Conservation (phyloP, 2,888 invertebrate genomes). For the Drosophila tripunctata region DNA sequence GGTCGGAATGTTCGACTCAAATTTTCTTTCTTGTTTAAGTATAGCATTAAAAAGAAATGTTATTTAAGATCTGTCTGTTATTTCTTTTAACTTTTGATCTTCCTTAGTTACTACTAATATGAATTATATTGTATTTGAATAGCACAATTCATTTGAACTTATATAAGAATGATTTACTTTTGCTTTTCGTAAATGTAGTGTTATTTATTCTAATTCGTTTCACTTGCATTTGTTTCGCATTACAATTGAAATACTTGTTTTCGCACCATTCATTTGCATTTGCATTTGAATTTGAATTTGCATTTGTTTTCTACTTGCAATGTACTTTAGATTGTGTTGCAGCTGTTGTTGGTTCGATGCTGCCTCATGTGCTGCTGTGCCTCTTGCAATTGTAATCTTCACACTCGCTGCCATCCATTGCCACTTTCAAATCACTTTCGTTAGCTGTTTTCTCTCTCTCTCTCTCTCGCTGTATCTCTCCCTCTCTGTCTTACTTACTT, state of each 20-base stretch:
- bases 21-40: no score
- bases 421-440: constrained; percentile 58
- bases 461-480: neutral
- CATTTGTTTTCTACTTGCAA: neutral
- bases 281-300: constrained; percentile 1
- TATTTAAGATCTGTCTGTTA: no score
- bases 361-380: constrained; percentile 5
- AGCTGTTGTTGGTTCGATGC: neutral
- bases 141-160: no score
- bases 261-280: neutral
- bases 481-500: neutral
- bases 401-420: constrained; percentile 38
- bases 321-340: neutral
- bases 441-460: neutral
- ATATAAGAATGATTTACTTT: neutral
- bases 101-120: no score
- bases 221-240: neutral
- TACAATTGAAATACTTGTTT: neutral
- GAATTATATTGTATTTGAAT: no score
- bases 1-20: no score
- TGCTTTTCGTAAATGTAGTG: neutral
- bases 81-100: no score
- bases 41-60: no score
- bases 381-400: constrained; percentile 33
- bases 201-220: neutral